These are phyloP conservation scores for Ornithorhynchus anatinus DNA, from an alignment of 2,113 vertebrate species.

Conservation along the genomic window DNA sequence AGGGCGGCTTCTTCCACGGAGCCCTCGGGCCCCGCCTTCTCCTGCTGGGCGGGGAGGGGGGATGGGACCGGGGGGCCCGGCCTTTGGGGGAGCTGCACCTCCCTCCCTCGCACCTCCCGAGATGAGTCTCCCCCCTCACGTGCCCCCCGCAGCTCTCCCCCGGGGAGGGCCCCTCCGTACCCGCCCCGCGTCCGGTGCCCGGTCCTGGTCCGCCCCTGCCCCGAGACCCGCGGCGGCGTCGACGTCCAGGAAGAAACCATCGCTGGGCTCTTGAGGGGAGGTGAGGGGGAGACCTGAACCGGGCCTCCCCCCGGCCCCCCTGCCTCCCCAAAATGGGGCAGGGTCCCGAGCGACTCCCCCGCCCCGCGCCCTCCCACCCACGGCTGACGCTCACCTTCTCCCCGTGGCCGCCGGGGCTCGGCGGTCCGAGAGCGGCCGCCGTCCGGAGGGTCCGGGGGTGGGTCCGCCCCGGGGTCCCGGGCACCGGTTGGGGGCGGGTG, in stretches of 20 bases:
- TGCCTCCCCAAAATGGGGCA: constrained; percentile 20
- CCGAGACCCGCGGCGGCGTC: constrained; percentile 13
- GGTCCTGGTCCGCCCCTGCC: neutral
- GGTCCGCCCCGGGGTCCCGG: neutral
- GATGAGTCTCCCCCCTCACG: neutral
- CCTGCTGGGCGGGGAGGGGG: constrained; percentile 64
- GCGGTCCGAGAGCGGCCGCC: neutral
- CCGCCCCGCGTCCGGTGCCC: constrained; percentile 15
- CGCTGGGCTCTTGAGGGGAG: too few species aligned
- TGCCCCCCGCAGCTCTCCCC: neutral
- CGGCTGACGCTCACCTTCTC: constrained; percentile 30
- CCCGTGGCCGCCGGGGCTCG: neutral
- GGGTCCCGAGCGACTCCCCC: constrained; percentile 22
- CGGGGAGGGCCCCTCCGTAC: constrained; percentile 21
- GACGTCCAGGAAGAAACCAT: too few species aligned
- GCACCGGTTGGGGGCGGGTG: neutral
- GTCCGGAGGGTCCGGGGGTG: neutral
- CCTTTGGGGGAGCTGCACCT: neutral
- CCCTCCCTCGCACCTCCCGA: neutral
- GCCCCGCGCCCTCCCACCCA: neutral
- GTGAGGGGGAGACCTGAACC: too few species aligned
- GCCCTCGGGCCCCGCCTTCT: constrained; percentile 62
- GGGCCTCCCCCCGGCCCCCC: constrained; percentile 7
- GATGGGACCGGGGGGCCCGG: constrained; percentile 19
- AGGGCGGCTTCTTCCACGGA: constrained; percentile 74